These are phyloP conservation scores for Euclidia mi DNA, from an alignment of 2,888 invertebrate genomes.

Conservation along the genomic window DNA sequence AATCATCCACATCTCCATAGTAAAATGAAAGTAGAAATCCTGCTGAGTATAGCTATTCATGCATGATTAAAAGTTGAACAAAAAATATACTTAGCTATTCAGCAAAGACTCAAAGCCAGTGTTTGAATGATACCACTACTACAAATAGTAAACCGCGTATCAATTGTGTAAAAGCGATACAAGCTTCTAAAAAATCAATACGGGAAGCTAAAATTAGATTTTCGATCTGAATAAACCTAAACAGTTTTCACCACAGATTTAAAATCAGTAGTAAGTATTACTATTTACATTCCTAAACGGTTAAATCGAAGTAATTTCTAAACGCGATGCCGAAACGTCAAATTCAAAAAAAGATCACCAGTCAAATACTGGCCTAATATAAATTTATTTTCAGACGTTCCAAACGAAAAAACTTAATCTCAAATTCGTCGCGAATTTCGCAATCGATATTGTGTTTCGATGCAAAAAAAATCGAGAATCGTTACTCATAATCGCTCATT, in stretches of 20 bases:
- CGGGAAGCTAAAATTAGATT: no score
- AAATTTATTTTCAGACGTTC: slow-evolving; percentile 41
- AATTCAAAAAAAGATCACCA: slow-evolving; percentile 33
- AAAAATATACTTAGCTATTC: background rate
- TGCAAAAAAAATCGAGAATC: slow-evolving; percentile 66
- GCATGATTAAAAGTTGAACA: slow-evolving; percentile 1
- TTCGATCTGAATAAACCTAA: no score
- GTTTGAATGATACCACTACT: background rate
- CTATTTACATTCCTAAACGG: slow-evolving; percentile 23
- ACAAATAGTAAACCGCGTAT: no score
- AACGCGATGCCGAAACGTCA: slow-evolving; percentile 37
- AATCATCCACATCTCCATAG: no score
- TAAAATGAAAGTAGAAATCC: no score
- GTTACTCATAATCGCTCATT: slow-evolving; percentile 76
- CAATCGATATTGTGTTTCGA: slow-evolving; percentile 61
- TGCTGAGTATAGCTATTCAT: background rate
- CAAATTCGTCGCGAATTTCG: slow-evolving; percentile 56
- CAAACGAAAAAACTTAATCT: slow-evolving; percentile 50
- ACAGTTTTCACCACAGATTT: no score
- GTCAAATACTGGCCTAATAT: slow-evolving; percentile 47
- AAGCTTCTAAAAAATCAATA: background rate
- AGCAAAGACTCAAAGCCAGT: background rate
- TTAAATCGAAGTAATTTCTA: slow-evolving; percentile 32
- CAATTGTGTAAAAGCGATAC: background rate
- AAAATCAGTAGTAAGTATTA: background rate